Conservation (phyloP, 2,113 vertebrate species). For the Cinclus cinclus region DNA sequence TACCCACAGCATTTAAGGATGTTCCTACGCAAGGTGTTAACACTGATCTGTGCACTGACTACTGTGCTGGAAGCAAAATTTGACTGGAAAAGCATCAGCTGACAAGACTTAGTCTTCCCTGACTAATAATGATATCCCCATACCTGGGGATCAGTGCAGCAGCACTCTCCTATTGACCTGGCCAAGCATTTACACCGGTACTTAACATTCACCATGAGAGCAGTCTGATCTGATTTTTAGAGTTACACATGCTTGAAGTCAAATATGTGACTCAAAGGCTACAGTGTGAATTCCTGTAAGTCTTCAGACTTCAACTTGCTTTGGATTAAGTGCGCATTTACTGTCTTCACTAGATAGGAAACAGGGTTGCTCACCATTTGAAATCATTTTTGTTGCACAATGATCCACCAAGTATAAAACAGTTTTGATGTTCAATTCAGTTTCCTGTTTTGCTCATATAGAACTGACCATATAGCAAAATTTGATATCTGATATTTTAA, state of each 20-base stretch:
- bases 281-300: neutral
- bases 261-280: neutral
- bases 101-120: neutral
- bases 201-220: neutral
- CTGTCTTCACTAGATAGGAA: neutral
- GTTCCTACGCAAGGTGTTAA: neutral
- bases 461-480: neutral
- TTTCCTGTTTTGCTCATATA: neutral
- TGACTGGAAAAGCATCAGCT: slow-evolving; percentile 14
- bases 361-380: neutral
- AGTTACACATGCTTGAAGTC: neutral
- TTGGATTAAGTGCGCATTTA: neutral
- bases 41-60: neutral
- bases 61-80: slow-evolving; percentile 11
- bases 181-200: neutral
- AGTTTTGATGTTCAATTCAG: neutral
- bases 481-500: neutral
- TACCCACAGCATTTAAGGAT: neutral
- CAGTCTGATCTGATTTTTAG: neutral
- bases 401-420: neutral
- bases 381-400: neutral
- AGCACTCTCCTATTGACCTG: slow-evolving; percentile 10
- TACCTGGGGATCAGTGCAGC: neutral
- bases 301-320: neutral
- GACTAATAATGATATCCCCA: neutral